Evolutionary conservation across 2,888 invertebrate genomes (phyloP).

Genomic region (Meghimatium bilineatum): DNA sequence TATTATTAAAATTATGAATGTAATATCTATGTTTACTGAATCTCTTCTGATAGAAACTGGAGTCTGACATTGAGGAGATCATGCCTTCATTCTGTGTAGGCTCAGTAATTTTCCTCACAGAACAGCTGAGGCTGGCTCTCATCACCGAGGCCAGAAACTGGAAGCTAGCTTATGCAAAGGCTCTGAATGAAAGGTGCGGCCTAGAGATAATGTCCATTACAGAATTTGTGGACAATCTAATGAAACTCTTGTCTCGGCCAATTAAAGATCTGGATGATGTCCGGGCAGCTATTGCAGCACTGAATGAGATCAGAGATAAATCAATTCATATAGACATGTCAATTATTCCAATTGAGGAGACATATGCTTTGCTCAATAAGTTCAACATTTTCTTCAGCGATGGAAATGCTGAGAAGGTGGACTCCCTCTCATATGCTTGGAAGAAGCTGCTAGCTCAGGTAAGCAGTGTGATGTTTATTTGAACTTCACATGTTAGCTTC

Average conservation of each 20-base stretch:
- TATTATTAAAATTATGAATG: not conserved
- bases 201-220: constrained; percentile 80
- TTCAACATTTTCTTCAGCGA: constrained; percentile 91
- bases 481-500: not conserved
- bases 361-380: constrained; percentile 91
- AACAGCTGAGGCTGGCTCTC: constrained; percentile 87
- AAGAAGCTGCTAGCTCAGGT: constrained; percentile 84
- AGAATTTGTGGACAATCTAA: constrained; percentile 93
- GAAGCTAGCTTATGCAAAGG: constrained; percentile 77
- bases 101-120: constrained; percentile 75
- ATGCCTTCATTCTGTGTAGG: constrained; percentile 73
- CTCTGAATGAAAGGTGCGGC: constrained; percentile 77
- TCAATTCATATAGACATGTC: constrained; percentile 94
- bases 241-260: constrained; percentile 90
- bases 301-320: constrained; percentile 91
- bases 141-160: constrained; percentile 81
- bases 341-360: constrained; percentile 96
- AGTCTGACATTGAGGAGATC: constrained; percentile 75
- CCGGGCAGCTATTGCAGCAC: constrained; percentile 92
- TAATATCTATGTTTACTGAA: not conserved
- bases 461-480: not conserved
- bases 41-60: constrained; percentile 71
- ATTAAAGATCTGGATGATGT: constrained; percentile 95
- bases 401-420: constrained; percentile 94
- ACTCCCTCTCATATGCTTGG: constrained; percentile 92